Conservation (phyloP, 2,888 invertebrate genomes). For the Tupiocoris notatus region DNA sequence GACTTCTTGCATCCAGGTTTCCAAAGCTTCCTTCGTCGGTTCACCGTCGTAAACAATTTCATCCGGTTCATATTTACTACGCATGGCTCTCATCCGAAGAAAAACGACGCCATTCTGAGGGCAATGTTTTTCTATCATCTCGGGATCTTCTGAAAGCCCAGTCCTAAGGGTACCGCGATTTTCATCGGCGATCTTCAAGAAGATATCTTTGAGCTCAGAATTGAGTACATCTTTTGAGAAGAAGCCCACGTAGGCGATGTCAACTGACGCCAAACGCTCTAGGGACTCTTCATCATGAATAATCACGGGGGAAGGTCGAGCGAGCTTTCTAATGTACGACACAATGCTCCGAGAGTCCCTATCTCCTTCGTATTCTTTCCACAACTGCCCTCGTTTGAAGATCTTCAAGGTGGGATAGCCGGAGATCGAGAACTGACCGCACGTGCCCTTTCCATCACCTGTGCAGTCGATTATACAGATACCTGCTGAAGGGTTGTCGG, state of each 20-base stretch:
- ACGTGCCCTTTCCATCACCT: conserved; percentile 83
- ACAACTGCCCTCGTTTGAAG: conserved; percentile 21
- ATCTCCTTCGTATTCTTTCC: conserved; percentile 15
- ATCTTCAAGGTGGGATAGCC: conserved; percentile 86
- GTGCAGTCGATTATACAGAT: conserved; percentile 85
- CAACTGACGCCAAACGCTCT: neutral
- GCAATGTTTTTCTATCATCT: conserved; percentile 9
- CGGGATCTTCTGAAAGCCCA: conserved; percentile 1
- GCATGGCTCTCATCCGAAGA: conserved; percentile 5
- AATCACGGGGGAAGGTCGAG: neutral
- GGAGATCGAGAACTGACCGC: conserved; percentile 83
- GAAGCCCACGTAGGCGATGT: neutral
- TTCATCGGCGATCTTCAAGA: conserved; percentile 23
- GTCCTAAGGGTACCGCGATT: neutral
- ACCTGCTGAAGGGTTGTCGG: conserved; percentile 70
- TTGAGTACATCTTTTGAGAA: conserved; percentile 9
- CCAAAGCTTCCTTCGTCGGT: neutral
- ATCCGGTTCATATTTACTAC: conserved; percentile 27
- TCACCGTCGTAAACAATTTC: conserved; percentile 18
- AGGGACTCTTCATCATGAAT: conserved; percentile 9
- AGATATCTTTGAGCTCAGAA: neutral
- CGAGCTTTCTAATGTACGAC: neutral
- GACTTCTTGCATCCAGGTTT: conserved; percentile 20
- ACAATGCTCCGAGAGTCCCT: neutral
- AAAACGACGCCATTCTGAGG: conserved; percentile 21